A percentile compares a stretch with the other conserved stretches of the same genome.
Conservation (phyloP, 2,888 invertebrate genomes). For the Tineola bisselliella region DNA sequence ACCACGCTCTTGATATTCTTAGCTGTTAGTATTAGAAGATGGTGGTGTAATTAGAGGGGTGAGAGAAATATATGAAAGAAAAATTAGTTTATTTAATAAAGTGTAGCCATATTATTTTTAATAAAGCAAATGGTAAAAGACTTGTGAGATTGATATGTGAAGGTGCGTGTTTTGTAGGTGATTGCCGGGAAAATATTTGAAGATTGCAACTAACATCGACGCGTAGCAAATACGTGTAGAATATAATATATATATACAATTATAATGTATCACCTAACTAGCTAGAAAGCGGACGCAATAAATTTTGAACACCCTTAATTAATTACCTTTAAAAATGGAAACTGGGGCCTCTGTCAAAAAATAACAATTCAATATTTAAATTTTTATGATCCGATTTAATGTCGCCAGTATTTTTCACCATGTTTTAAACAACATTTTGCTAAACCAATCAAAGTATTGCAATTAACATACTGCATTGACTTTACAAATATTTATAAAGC, state of each 20-base stretch:
- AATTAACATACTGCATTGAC: not conserved
- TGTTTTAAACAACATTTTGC: not conserved
- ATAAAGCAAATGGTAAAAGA: conserved; percentile 29
- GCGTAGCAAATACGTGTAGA: conserved; percentile 40
- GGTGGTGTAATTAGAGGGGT: conserved; percentile 31
- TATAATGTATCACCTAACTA: conserved; percentile 28
- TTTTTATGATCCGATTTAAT: not conserved
- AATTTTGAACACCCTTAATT: conserved; percentile 36
- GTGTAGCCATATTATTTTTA: conserved; percentile 27
- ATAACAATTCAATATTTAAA: conserved; percentile 29
- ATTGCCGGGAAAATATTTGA: conserved; percentile 22
- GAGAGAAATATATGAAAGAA: conserved; percentile 48
- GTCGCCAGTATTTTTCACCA: not conserved
- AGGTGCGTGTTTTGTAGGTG: not conserved
- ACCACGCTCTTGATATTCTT: conserved; percentile 62
- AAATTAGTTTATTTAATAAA: conserved; percentile 45
- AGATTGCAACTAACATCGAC: conserved; percentile 37
- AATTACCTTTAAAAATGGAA: conserved; percentile 64
- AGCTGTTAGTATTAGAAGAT: conserved; percentile 42
- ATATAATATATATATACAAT: conserved; percentile 31
- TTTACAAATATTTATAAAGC: not conserved
- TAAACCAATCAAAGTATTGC: not conserved
- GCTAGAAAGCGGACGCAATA: conserved; percentile 39
- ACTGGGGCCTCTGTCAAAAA: conserved; percentile 63
- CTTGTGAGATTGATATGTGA: not conserved